These are phyloP conservation scores for Papilio elwesi DNA, from an alignment of 2,888 invertebrate genomes.

Conservation along the genomic window DNA sequence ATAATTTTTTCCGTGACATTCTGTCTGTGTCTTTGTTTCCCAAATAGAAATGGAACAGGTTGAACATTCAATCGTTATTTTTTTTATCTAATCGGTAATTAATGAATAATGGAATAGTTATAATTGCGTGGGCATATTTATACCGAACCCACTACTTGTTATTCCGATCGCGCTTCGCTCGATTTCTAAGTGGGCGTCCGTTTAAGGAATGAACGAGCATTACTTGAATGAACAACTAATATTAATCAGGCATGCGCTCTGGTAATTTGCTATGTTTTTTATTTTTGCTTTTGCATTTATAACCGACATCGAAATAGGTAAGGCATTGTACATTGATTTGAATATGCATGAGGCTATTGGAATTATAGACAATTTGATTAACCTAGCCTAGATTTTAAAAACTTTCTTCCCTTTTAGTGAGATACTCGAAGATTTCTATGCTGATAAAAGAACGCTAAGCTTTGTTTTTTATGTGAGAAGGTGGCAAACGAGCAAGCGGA, in stretches of 20 bases:
- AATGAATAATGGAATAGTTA: constrained; percentile 32
- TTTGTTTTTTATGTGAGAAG: no score
- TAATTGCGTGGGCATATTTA: constrained; percentile 7
- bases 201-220: constrained; percentile 53
- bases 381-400: background rate
- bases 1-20: background rate
- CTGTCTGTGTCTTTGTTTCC: background rate
- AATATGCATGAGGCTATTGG: constrained; percentile 19
- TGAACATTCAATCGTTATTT: constrained; percentile 42
- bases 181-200: constrained; percentile 52
- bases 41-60: background rate
- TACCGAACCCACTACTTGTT: constrained; percentile 35
- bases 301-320: constrained; percentile 41
- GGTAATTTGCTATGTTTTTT: constrained; percentile 52
- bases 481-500: no score
- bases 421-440: background rate
- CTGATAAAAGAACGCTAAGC: background rate
- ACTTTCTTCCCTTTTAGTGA: background rate
- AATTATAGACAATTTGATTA: background rate
- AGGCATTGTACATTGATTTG: constrained; percentile 13
- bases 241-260: constrained; percentile 55
- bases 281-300: constrained; percentile 40
- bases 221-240: constrained; percentile 49
- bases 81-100: constrained; percentile 21
- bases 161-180: constrained; percentile 30